Percentiles rank a stretch among this genome's conserved stretches.
These are phyloP conservation scores for Magallana nippona DNA, from an alignment of 2,888 invertebrate genomes.

Conservation along the genomic window DNA sequence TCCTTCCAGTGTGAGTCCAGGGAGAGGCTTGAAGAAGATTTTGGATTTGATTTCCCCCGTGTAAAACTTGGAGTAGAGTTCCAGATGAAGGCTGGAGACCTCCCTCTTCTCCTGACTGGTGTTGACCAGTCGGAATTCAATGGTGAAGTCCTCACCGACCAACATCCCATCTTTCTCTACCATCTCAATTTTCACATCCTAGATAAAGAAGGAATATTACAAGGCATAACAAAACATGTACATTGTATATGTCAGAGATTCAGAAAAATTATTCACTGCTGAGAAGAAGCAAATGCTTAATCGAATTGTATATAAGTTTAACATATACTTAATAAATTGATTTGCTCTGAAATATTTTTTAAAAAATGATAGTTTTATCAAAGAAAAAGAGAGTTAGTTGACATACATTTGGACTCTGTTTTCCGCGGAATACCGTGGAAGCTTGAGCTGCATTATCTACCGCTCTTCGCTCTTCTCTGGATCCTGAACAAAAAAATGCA, in stretches of 20 bases:
- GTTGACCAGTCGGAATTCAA: constrained; percentile 27
- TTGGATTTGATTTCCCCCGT: constrained; percentile 23
- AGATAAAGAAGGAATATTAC: background rate
- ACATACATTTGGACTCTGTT: background rate
- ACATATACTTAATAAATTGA: no score
- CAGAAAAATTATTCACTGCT: no score
- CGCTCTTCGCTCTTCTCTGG: constrained; percentile 39
- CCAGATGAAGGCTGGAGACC: constrained; percentile 3
- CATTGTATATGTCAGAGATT: no score
- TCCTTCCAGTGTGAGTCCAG: constrained; percentile 11
- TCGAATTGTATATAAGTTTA: no score
- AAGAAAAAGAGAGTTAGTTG: background rate
- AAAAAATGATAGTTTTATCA: no score
- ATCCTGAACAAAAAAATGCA: constrained; percentile 19
- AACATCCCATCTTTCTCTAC: constrained; percentile 33
- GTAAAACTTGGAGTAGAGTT: constrained; percentile 35
- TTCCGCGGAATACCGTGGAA: background rate
- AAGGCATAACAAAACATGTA: no score
- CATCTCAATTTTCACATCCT: constrained; percentile 37
- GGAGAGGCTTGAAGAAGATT: background rate
- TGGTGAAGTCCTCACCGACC: constrained; percentile 37
- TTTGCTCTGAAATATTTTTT: no score
- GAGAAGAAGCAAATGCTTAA: no score
- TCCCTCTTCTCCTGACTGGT: background rate
- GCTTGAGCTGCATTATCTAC: constrained; percentile 38